phyloP scores from a whole-genome alignment of 2,797 vertebrate species.

The Spinibarbus caldwelli region DNA sequence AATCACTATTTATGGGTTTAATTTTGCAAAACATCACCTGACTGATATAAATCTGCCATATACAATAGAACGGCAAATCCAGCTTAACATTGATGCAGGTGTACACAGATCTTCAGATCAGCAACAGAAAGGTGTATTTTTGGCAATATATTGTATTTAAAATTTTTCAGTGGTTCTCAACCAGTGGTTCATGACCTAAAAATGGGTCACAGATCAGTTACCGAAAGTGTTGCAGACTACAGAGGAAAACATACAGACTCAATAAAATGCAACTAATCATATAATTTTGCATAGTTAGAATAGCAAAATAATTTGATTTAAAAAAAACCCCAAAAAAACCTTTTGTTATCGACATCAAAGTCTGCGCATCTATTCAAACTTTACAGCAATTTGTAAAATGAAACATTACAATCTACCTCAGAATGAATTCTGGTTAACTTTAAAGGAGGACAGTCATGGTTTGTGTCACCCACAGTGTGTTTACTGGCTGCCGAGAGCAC shows the following conservation, averaged over 20 bases:
- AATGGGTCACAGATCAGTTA: background rate
- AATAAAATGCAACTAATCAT: background rate
- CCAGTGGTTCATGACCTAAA: background rate
- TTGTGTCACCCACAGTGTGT: background rate
- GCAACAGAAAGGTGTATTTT: background rate
- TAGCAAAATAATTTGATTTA: background rate
- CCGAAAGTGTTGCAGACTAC: background rate
- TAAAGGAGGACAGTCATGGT: background rate
- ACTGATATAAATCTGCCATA: slow-evolving; percentile 28
- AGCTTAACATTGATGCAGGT: slow-evolving; percentile 8
- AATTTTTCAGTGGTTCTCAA: background rate
- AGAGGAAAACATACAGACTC: background rate
- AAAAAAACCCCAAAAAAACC: too few relatives aligned
- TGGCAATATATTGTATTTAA: background rate
- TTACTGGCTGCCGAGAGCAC: background rate
- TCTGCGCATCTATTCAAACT: background rate
- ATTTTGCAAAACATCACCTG: slow-evolving; percentile 3
- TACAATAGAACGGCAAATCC: background rate
- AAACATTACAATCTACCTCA: background rate
- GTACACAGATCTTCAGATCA: background rate
- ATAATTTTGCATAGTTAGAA: background rate
- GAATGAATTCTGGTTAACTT: background rate
- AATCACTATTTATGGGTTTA: slow-evolving; percentile 25
- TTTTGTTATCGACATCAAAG: too few relatives aligned
- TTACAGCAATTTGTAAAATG: background rate